Evolutionary conservation across 1,140 invertebrate species (phyloP), one percentile per base, ranked within the genome.

Genomic region (Pogonomyrmex barbatus): DNA sequence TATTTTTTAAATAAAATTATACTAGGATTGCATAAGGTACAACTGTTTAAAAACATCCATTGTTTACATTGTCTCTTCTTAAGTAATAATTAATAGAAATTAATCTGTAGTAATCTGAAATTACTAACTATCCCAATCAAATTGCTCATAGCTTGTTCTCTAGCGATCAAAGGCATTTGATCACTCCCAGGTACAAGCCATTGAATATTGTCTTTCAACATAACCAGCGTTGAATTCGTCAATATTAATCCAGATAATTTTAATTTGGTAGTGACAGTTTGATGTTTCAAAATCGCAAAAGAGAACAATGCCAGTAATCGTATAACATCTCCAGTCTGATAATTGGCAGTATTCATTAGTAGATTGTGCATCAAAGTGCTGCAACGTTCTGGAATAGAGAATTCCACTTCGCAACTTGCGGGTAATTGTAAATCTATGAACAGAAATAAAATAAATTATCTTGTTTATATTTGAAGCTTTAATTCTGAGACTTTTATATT

Each of bases 61-160:
- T 10, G 0, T 54, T n/a, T 8, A 24, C 8, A 63, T 52, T 47
- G n/a, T 60, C n/a, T 8, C 42, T 47, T 71, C 70, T 4, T 56
- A 30, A 67, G 33, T 1, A 12, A 24, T 10, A 42, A 68, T 8
- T 33, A 58, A 82, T 10, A 47, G 4, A 71, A 30, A 70, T 65
- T 39, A n/a, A n/a, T n/a, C n/a, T n/a, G n/a, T n/a, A n/a, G n/a
- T n/a, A n/a, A 47, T 42, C 36, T 4, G 14, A n/a, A 70, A 58
- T 56, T 82, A 84, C 93, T 94, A 82, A 96, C 96, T 83, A 96
- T 94, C 86, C 95, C 95, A 2, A 96, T 95, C 56, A 96, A 92
- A 92, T 96, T 96, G 84, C 93, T 95, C 92, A 96, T 95, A 10
- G 93, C 90, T 88, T 96, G 96, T 42, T 95, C 93, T 30, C 75